Percentiles rank a stretch among this genome's conserved stretches.
phyloP scores from a whole-genome alignment of 35 echinoderm and acorn worm species.

The Patiria miniata region DNA sequence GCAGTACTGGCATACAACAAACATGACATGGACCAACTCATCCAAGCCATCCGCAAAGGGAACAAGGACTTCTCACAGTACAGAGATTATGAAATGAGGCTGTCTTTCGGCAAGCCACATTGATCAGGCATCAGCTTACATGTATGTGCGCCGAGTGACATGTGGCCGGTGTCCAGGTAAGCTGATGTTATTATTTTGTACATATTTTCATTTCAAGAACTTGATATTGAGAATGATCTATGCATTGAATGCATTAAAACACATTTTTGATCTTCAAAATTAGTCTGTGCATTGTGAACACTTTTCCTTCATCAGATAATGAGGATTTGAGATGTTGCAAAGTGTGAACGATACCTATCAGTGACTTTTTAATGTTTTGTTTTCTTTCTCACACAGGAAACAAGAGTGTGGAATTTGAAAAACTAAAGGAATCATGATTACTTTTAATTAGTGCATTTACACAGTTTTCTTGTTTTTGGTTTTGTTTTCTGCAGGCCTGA shows the following conservation, averaged over 20 bases:
- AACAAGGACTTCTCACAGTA: constrained; percentile 14
- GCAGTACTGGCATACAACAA: constrained; percentile 53
- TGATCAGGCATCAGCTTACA: constrained; percentile 9
- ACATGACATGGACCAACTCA: constrained; percentile 50
- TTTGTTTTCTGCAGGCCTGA: constrained; percentile 56
- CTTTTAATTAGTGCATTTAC: background rate
- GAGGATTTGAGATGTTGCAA: background rate
- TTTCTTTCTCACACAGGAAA: background rate
- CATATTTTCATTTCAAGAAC: too few species aligned
- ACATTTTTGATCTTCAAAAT: too few species aligned
- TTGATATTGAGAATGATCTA: background rate
- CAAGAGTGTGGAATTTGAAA: background rate
- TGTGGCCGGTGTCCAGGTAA: constrained; percentile 61
- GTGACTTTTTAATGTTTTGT: background rate
- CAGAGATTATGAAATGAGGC: constrained; percentile 51
- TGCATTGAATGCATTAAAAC: too few species aligned
- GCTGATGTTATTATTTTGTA: background rate
- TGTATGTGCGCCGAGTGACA: constrained; percentile 52
- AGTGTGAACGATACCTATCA: background rate
- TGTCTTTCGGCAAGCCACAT: constrained; percentile 53
- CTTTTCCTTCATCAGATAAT: too few species aligned
- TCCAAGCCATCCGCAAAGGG: constrained; percentile 40
- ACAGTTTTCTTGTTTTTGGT: background rate
- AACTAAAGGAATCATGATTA: background rate
- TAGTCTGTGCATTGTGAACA: too few species aligned